A percentile compares a stretch with the other conserved stretches of the same genome.
These are phyloP conservation scores for Rhodeus uyekii DNA, from an alignment of 2,797 vertebrate species.

Conservation along the genomic window DNA sequence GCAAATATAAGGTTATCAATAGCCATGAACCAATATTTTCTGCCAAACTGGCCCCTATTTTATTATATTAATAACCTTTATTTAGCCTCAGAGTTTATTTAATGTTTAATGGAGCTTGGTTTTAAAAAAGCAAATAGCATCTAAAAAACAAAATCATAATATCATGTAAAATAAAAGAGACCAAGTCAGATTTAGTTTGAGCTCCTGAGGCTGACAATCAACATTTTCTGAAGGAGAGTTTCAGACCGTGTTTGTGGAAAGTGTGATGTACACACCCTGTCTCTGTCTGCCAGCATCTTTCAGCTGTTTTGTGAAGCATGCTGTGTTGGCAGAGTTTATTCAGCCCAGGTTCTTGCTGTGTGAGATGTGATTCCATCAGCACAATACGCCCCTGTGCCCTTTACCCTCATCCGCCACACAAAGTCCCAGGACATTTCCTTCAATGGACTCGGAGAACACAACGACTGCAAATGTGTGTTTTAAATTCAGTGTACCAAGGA, in stretches of 20 bases:
- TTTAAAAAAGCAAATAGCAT: not conserved
- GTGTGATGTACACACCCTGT: slow-evolving; percentile 12
- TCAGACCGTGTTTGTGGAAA: not conserved
- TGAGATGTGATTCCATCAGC: slow-evolving; percentile 58
- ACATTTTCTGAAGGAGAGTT: not conserved
- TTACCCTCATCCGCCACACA: slow-evolving; percentile 50
- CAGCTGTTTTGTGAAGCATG: slow-evolving; percentile 47
- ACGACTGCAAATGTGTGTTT: not conserved
- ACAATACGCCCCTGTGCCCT: slow-evolving; percentile 62
- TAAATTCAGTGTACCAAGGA: not conserved
- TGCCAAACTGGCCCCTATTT: not conserved
- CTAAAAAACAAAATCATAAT: not conserved
- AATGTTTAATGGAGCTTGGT: not conserved
- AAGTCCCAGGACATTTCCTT: not conserved
- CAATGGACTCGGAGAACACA: not conserved
- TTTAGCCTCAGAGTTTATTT: not conserved
- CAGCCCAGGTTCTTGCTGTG: slow-evolving; percentile 56
- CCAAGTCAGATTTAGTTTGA: not conserved
- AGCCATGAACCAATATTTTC: not conserved
- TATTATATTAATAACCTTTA: not conserved
- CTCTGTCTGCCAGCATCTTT: slow-evolving; percentile 25
- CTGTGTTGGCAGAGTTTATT: slow-evolving; percentile 60
- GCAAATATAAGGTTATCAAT: not conserved
- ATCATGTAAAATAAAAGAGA: not conserved
- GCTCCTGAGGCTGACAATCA: not conserved